Evolutionary conservation across 2,797 vertebrate species (phyloP), one percentile per base, ranked within the genome.

Genomic region (Chrysolophus pictus): DNA sequence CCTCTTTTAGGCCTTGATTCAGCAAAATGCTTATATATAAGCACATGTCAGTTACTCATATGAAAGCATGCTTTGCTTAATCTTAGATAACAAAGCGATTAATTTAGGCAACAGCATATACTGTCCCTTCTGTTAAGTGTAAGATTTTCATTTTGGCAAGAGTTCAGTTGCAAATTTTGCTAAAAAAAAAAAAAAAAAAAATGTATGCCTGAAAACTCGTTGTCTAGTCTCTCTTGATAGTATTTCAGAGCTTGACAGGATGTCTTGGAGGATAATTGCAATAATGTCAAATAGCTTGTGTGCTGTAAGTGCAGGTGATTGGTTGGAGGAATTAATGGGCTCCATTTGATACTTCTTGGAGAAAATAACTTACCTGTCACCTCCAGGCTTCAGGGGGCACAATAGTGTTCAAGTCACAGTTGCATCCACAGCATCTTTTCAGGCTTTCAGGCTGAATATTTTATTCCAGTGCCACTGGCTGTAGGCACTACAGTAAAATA

Each of bases 121-220:
- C 42, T 78, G 33, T 78, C 42, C 39, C 73, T 92, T 89, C 87
- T 88, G 88, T 78, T 89, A 81, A 92, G 76, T 85, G 39, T 70
- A 63, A 95, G 85, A 89, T 67, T 83, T 75, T 76, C 17, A 12
- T 56, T 89, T 93, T 87, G 91, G 79, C 79, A 88, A 56, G 44
- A 81, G 35, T 84, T 93, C 51, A 84, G 44, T 39, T 90, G 74
- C 41, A 94, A n/a, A 84, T 88, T 90, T 91, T 88, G 37, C 42
- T 95, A 85, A 90, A 68, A 37, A 37, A 37, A 37, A 84, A 87
- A 75, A 85, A 90, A 68, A 37, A 37, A 37, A 37, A 84, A 87
- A 75, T 84, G 41, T 79, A 58, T 92, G 49, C 49, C 77, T 87
- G 90, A 94, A 83, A 63, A 93, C 87, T 93, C 87, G 65, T 75